phyloP scores from a whole-genome alignment of 2,113 vertebrate genomes.

The Sphaerodactylus townsendi region DNA sequence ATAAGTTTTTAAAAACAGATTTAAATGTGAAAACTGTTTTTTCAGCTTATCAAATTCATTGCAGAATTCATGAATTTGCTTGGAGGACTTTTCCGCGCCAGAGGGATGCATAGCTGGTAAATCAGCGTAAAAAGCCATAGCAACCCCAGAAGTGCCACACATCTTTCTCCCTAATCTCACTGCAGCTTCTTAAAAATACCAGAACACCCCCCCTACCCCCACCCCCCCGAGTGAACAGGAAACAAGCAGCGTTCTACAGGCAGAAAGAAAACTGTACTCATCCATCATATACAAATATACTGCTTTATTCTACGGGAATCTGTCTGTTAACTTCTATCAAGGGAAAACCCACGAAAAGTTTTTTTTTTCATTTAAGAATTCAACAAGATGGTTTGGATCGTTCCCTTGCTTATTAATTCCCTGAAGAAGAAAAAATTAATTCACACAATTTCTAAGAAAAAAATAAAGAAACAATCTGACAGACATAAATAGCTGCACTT shows the following conservation, averaged over 20 bases:
- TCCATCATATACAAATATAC: conserved; percentile 61
- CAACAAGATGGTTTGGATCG: conserved; percentile 29
- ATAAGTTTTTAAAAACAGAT: too few relatives aligned
- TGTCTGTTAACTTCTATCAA: conserved; percentile 43
- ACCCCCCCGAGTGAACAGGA: neutral
- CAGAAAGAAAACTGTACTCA: conserved; percentile 46
- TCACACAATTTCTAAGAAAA: conserved; percentile 48
- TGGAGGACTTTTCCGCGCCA: too few relatives aligned
- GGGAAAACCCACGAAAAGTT: conserved; percentile 24
- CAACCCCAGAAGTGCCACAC: too few relatives aligned
- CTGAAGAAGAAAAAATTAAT: neutral
- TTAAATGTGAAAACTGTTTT: too few relatives aligned
- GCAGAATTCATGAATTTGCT: too few relatives aligned
- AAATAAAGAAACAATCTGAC: conserved; percentile 39
- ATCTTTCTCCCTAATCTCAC: neutral
- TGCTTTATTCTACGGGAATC: conserved; percentile 51
- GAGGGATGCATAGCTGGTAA: too few relatives aligned
- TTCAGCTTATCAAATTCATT: too few relatives aligned
- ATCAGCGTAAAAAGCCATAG: too few relatives aligned
- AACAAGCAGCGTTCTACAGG: conserved; percentile 39
- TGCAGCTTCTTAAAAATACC: neutral
- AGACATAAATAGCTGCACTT: conserved; percentile 37
- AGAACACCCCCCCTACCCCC: neutral
- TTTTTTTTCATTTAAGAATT: conserved; percentile 8
- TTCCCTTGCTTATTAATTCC: conserved; percentile 34